These are phyloP conservation scores for Vanacampus margaritifer DNA, from an alignment of 2,113 vertebrate genomes.

Conservation along the genomic window DNA sequence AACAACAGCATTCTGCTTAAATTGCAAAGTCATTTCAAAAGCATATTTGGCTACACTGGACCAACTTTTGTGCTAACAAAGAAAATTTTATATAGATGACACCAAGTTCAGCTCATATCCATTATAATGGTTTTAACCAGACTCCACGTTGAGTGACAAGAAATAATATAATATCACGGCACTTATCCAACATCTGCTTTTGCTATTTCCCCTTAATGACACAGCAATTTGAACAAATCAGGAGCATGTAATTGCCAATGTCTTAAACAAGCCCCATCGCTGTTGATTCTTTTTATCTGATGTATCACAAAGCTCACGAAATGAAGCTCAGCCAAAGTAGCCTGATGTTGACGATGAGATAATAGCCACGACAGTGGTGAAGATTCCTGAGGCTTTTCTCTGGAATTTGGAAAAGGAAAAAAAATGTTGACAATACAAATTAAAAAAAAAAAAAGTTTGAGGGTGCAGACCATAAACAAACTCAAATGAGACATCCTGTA, in stretches of 20 bases:
- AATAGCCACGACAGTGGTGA: conserved; percentile 14
- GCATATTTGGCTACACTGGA: background rate
- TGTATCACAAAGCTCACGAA: conserved; percentile 16
- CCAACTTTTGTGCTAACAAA: background rate
- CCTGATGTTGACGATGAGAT: conserved; percentile 24
- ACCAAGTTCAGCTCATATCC: background rate
- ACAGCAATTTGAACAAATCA: background rate
- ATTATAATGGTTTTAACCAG: background rate
- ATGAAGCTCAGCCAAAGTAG: background rate
- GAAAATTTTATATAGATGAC: background rate
- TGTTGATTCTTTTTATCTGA: conserved; percentile 11
- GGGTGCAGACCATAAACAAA: conserved; percentile 39
- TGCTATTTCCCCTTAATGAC: background rate
- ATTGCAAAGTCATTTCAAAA: background rate
- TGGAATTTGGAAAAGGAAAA: conserved; percentile 33
- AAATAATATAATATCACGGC: background rate
- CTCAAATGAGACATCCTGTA: conserved; percentile 37
- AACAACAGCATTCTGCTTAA: background rate
- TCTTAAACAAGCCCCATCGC: background rate
- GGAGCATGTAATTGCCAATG: background rate
- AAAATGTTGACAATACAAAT: conserved; percentile 37
- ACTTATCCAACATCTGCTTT: conserved; percentile 6
- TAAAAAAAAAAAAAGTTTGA: conserved; percentile 22
- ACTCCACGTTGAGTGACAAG: background rate
- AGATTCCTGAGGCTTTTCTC: conserved; percentile 50